phyloP scores from a whole-genome alignment of 2,888 invertebrate genomes.

The Thereva nobilitata region DNA sequence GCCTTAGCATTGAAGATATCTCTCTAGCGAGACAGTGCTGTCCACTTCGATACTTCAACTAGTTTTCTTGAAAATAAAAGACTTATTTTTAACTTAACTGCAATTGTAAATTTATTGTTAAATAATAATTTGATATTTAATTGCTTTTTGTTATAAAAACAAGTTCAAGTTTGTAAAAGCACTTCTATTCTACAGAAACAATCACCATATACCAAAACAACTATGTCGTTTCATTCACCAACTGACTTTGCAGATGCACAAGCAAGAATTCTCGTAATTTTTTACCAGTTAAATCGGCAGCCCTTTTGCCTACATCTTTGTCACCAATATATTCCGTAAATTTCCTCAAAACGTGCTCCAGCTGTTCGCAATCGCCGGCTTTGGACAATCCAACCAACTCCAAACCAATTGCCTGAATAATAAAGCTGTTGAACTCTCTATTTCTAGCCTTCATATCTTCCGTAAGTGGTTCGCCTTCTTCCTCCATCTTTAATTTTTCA shows the following conservation, averaged over 20 bases:
- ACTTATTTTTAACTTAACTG: no score
- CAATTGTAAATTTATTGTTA: no score
- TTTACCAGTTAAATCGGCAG: slow-evolving; percentile 34
- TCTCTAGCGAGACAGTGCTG: no score
- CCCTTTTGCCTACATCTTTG: slow-evolving; percentile 20
- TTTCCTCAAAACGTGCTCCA: slow-evolving; percentile 49
- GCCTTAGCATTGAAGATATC: no score
- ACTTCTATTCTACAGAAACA: neutral
- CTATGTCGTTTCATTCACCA: slow-evolving; percentile 43
- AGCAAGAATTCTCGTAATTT: slow-evolving; percentile 48
- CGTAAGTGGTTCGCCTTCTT: neutral
- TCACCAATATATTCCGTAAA: slow-evolving; percentile 46
- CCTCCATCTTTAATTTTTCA: neutral
- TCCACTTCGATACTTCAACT: no score
- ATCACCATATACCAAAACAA: neutral
- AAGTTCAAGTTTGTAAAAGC: no score
- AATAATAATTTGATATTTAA: no score
- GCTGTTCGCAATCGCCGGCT: slow-evolving; percentile 43
- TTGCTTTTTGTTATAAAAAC: no score
- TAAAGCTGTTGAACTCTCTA: slow-evolving; percentile 26
- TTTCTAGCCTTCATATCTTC: neutral
- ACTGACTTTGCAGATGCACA: slow-evolving; percentile 50
- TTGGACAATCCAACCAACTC: slow-evolving; percentile 49
- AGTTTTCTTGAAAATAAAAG: no score
- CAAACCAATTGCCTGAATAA: slow-evolving; percentile 45